A percentile compares a stretch with the other conserved stretches of the same genome.
These are phyloP conservation scores for Gymnoscopelus microlampas DNA, from an alignment of 2,797 vertebrate genomes.

Conservation along the genomic window DNA sequence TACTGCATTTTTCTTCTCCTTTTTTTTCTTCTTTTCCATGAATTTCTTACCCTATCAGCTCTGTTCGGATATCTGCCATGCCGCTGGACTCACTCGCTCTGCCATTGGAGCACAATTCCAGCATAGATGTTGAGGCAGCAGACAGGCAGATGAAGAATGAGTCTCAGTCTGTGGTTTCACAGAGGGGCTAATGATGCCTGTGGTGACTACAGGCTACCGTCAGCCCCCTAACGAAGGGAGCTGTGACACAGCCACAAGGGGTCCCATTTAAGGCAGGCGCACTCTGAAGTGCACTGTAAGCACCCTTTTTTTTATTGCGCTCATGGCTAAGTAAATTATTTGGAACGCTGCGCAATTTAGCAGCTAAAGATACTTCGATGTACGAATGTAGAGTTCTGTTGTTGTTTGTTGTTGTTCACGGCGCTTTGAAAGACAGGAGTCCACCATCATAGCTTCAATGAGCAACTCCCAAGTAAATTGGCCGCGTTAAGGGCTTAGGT, in stretches of 20 bases:
- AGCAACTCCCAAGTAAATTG: slow-evolving; percentile 66
- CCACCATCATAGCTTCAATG: slow-evolving; percentile 65
- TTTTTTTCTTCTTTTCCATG: slow-evolving; percentile 17
- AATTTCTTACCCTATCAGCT: slow-evolving; percentile 67
- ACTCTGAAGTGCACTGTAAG: slow-evolving; percentile 85
- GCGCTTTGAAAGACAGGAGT: slow-evolving; percentile 63
- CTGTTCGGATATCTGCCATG: slow-evolving; percentile 59
- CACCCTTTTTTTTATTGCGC: slow-evolving; percentile 77
- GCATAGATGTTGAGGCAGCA: slow-evolving; percentile 77
- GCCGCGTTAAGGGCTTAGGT: slow-evolving; percentile 60
- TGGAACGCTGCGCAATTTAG: slow-evolving; percentile 74
- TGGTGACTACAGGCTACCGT: slow-evolving; percentile 84
- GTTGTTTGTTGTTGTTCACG: slow-evolving; percentile 48
- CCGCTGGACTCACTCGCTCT: slow-evolving; percentile 70
- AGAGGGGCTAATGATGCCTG: slow-evolving; percentile 86
- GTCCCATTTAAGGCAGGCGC: slow-evolving; percentile 82
- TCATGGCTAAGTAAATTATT: slow-evolving; percentile 79
- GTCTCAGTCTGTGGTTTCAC: slow-evolving; percentile 83
- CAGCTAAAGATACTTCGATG: slow-evolving; percentile 65
- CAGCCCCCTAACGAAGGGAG: slow-evolving; percentile 86
- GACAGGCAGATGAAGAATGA: slow-evolving; percentile 87
- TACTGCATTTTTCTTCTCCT: slow-evolving; percentile 67
- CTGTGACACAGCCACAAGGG: slow-evolving; percentile 86
- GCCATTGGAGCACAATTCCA: slow-evolving; percentile 66
- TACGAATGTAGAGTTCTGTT: slow-evolving; percentile 52